Percentiles rank a stretch among this genome's conserved stretches.
Conservation (phyloP, 1,140 invertebrate genomes). For the Andrena cerasifolii region DNA sequence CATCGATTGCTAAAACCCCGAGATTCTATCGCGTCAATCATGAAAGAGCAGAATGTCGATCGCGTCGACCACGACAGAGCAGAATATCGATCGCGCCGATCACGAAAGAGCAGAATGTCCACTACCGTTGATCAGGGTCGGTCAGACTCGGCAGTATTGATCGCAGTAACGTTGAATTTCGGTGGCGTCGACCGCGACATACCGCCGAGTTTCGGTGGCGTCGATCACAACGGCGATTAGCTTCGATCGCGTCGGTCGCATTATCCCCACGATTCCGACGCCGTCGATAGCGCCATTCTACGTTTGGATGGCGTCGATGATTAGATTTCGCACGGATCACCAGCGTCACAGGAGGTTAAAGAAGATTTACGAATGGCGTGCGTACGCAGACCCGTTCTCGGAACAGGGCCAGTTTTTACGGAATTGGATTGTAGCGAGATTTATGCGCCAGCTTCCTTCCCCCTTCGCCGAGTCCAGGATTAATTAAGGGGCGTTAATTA, state of each 20-base stretch:
- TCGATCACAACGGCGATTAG: neutral
- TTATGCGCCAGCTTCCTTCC: conserved; percentile 15
- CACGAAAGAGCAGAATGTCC: no score
- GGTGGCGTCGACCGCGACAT: no score
- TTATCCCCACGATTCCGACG: no score
- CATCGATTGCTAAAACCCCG: no score
- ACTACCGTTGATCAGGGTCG: no score
- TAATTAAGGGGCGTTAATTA: conserved; percentile 52
- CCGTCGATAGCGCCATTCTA: no score
- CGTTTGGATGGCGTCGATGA: neutral
- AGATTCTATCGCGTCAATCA: no score
- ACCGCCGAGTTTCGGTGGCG: neutral
- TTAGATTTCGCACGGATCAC: conserved; percentile 17
- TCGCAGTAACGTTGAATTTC: no score
- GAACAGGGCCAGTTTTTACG: conserved; percentile 1
- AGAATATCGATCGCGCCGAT: conserved; percentile 41
- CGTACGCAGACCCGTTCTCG: neutral
- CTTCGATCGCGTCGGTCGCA: neutral
- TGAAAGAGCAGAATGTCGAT: no score
- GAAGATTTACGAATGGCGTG: conserved; percentile 8
- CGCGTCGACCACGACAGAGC: no score
- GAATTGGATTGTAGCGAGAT: conserved; percentile 35
- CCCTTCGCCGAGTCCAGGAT: conserved; percentile 13
- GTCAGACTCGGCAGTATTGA: no score
- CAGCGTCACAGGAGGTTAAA: neutral